Base-by-base conservation (phyloP, 2,888 invertebrate genomes). In the Yponomeuta sedellus region DNA sequence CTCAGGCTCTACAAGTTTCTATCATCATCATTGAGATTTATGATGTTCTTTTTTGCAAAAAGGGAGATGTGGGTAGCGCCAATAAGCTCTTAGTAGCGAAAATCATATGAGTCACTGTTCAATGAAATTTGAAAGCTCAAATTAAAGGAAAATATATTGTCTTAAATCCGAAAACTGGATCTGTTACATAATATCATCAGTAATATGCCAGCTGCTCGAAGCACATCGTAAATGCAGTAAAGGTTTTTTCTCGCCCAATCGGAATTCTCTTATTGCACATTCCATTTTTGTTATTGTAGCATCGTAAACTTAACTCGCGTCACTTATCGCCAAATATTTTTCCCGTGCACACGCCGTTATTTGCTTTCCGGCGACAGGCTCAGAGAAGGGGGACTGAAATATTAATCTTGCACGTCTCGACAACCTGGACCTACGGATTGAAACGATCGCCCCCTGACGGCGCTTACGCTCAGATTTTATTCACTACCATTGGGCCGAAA, bases 321-420 rank as follows among this genome's bases (percentile, higher is more conserved):
- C 22, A 58, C 22, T 20, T 58, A 22, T 20, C 58, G 5, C n/a
- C 58, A 20, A 58, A 58, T 58, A 58, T 58, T 58, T 58, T 58
- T 58, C 58, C 20, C 20, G 58, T 58, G 58, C n/a, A 25, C 64
- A 56, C 6, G 22, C n/a, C 64, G n/a, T 28, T 64, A 64, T 64
- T 64, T 64, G 64, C 64, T 16, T 64, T 56, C n/a, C 28, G 25
- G 19, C 56, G 39, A 61, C 16, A 8, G 61, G 25, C 22, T 52
- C n/a, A 40, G n/a, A 3, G 20, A 61, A 56, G 58, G 67, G 67
- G 67, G 62, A 57, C 40, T 78, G 74, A 73, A 81, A 88, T 86
- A 89, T 89, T 89, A 88, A 89, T 89, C 89, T 89, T 89, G 81
- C 78, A 83, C 84, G 80, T 81, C 78, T 74, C 76, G 80, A 78